These are phyloP conservation scores for Muschampia plurimacula DNA, from an alignment of 2,888 invertebrate species.

Conservation along the genomic window DNA sequence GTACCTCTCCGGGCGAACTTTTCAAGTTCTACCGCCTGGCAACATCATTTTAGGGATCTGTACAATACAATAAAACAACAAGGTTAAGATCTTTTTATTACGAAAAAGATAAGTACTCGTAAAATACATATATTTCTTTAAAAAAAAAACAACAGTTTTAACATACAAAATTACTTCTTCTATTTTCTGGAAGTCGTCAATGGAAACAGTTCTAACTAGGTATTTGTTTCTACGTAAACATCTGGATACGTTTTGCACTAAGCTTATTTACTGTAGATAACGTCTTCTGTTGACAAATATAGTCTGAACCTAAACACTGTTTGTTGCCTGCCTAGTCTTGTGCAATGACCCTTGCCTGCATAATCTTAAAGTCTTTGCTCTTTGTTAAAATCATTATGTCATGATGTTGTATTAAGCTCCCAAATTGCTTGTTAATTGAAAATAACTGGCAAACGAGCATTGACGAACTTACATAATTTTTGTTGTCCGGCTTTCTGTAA, in stretches of 20 bases:
- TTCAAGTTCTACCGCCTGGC: too few species aligned
- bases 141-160: too few species aligned
- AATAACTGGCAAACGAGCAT: too few species aligned
- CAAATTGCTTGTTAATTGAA: too few species aligned
- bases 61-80: too few species aligned
- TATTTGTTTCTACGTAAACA: slow-evolving; percentile 9
- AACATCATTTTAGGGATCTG: too few species aligned
- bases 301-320: not conserved
- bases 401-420: too few species aligned
- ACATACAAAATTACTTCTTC: not conserved
- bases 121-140: too few species aligned
- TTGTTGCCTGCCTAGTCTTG: not conserved
- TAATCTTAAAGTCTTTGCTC: not conserved
- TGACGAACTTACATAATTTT: too few species aligned
- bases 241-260: not conserved
- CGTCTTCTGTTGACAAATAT: slow-evolving; percentile 1
- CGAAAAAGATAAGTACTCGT: not conserved
- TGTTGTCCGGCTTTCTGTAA: too few species aligned
- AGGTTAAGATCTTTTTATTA: too few species aligned
- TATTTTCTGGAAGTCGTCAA: not conserved
- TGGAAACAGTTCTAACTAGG: slow-evolving; percentile 4
- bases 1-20: too few species aligned
- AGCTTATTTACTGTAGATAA: slow-evolving; percentile 13
- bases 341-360: not conserved
- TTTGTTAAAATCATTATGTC: not conserved